phyloP scores from a whole-genome alignment of 2,888 invertebrate genomes.

The Drosophila eohydei region DNA sequence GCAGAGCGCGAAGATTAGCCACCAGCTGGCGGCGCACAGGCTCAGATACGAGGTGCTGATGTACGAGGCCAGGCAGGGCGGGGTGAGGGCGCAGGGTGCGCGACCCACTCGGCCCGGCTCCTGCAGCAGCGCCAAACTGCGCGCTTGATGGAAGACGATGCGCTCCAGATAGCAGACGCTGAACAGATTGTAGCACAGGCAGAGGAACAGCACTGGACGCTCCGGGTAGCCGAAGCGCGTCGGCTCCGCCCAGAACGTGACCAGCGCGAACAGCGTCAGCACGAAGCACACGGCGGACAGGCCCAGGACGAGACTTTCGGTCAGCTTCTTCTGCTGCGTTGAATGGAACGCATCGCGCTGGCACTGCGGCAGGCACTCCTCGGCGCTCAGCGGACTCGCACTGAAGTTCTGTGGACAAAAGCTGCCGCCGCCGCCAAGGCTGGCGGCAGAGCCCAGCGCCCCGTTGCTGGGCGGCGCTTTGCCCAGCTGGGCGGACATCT shows the following conservation, averaged over 20 bases:
- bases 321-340: conserved; percentile 88
- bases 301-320: conserved; percentile 91
- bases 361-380: conserved; percentile 87
- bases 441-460: not conserved
- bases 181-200: conserved; percentile 93
- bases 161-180: conserved; percentile 91
- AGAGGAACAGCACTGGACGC: conserved; percentile 94
- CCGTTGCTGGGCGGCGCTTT: conserved; percentile 43
- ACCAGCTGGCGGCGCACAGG: conserved; percentile 93
- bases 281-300: conserved; percentile 92
- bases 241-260: conserved; percentile 96
- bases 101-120: conserved; percentile 84
- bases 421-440: conserved; percentile 33
- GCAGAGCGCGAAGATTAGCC: conserved; percentile 94
- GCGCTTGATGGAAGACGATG: conserved; percentile 86
- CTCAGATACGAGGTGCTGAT: conserved; percentile 92
- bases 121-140: conserved; percentile 78
- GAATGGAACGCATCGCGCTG: conserved; percentile 89
- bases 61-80: conserved; percentile 90
- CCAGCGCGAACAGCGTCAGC: conserved; percentile 92
- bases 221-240: conserved; percentile 96
- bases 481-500: conserved; percentile 70
- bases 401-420: conserved; percentile 88
- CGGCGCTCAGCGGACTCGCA: conserved; percentile 85
- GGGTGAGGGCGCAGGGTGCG: conserved; percentile 85